Percentiles rank a stretch among this genome's conserved stretches.
phyloP scores from a whole-genome alignment of 2,888 invertebrate species.

The Heliconius charithonia region DNA sequence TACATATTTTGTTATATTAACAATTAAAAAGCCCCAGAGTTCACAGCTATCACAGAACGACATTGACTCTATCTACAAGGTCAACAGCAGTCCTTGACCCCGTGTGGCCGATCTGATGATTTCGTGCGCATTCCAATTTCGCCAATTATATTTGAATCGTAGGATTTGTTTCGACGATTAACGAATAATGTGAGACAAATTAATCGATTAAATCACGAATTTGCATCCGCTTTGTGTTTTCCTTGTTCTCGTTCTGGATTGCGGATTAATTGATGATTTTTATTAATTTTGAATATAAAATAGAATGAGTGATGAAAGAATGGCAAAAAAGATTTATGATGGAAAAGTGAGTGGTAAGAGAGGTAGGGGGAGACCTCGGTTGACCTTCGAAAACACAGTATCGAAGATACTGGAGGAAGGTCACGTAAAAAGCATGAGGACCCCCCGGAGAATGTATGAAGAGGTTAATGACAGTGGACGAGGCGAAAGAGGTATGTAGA shows the following conservation, averaged over 20 bases:
- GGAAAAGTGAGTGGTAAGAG: too few species aligned
- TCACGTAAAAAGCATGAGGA: too few species aligned
- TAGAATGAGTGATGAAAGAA: too few species aligned
- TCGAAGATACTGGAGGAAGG: too few species aligned
- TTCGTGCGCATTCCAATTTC: conserved; percentile 44
- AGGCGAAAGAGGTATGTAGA: too few species aligned
- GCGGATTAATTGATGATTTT: neutral
- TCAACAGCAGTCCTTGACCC: conserved; percentile 41
- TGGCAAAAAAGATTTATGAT: too few species aligned
- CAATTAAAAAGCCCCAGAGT: neutral
- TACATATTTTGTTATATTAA: too few species aligned
- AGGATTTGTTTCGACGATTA: conserved; percentile 46
- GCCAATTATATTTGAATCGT: conserved; percentile 45
- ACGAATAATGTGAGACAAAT: conserved; percentile 46
- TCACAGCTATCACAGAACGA: neutral
- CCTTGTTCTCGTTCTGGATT: neutral
- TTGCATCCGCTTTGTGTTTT: conserved; percentile 38
- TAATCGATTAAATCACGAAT: conserved; percentile 42
- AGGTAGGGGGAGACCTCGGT: too few species aligned
- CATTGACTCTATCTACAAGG: neutral
- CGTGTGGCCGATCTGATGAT: conserved; percentile 33
- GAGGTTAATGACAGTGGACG: too few species aligned
- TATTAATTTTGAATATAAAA: neutral
- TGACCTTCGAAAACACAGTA: too few species aligned
- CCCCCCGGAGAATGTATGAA: too few species aligned